Percentiles rank a stretch among this genome's conserved stretches.
These are phyloP conservation scores for Harlomillsia oculata DNA, from an alignment of 1,140 invertebrate species.

Conservation along the genomic window DNA sequence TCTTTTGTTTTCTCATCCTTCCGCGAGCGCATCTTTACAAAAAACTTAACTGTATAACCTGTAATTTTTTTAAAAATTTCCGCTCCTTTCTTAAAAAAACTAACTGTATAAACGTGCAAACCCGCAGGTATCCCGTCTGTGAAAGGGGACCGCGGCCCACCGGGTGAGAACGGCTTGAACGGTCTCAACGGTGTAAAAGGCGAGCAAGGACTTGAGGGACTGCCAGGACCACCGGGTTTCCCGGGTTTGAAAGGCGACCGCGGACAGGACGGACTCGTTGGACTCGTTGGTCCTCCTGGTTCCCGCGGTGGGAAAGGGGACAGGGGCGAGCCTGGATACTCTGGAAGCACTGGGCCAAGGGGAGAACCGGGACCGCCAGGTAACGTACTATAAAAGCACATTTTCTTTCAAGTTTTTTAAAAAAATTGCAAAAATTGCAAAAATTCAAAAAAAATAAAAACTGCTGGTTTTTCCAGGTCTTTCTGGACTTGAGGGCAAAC, in stretches of 20 bases:
- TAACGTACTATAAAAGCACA: neutral
- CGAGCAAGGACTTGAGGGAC: conserved; percentile 22
- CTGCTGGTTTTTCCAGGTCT: conserved; percentile 21
- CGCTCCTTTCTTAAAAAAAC: too few relatives aligned
- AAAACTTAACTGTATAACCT: too few relatives aligned
- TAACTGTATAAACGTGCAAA: too few relatives aligned
- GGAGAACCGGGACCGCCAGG: conserved; percentile 27
- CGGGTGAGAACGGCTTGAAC: conserved; percentile 16
- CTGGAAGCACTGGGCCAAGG: neutral
- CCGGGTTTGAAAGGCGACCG: conserved; percentile 47
- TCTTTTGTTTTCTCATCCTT: too few relatives aligned
- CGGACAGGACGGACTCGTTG: conserved; percentile 41
- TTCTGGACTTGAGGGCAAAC: conserved; percentile 36
- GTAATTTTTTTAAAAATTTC: too few relatives aligned
- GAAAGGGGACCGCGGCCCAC: conserved; percentile 7
- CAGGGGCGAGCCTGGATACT: conserved; percentile 47
- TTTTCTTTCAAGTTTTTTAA: neutral
- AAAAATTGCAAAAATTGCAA: too few relatives aligned
- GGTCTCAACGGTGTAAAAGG: conserved; percentile 32
- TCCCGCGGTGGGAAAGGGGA: conserved; percentile 44
- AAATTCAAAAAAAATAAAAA: conserved; percentile 33
- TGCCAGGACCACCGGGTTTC: conserved; percentile 50
- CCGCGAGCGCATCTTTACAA: too few relatives aligned
- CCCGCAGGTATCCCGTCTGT: too few relatives aligned
- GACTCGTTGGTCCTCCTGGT: conserved; percentile 47